Percentiles rank a stretch among this genome's conserved stretches.
Conservation (phyloP, 2,797 vertebrate species). For the Artibeus jamaicensis region DNA sequence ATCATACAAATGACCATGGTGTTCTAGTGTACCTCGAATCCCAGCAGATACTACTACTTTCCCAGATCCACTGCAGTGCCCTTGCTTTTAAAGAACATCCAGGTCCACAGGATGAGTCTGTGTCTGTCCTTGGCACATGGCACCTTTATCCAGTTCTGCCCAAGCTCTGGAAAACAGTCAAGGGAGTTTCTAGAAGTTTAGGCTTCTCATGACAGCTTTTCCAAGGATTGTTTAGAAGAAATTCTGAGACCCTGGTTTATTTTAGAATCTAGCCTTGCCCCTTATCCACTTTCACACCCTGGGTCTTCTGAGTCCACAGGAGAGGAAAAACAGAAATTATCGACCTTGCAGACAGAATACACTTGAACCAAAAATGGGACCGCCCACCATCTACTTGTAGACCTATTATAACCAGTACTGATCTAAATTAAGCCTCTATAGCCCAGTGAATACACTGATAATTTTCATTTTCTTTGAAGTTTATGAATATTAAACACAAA, state of each 20-base stretch:
- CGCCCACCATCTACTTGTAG: not conserved
- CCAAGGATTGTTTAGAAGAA: not conserved
- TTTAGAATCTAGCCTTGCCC: not conserved
- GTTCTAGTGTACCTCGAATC: not conserved
- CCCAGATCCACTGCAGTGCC: not conserved
- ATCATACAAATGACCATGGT: not conserved
- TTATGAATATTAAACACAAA: not conserved
- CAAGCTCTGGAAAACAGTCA: not conserved
- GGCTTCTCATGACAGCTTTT: not conserved
- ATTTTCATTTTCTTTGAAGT: conserved; percentile 25
- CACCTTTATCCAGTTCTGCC: not conserved
- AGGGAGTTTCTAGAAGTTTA: not conserved
- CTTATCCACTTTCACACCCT: not conserved
- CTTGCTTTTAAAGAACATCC: not conserved
- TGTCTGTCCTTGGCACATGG: not conserved
- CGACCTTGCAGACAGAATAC: not conserved
- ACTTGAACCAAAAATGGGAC: not conserved
- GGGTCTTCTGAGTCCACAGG: not conserved
- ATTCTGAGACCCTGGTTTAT: not conserved
- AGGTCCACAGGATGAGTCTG: accelerated
- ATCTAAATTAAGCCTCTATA: not conserved
- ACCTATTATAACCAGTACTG: accelerated
- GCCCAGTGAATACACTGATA: not conserved
- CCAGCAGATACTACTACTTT: not conserved
- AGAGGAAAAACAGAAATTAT: not conserved